phyloP scores from a whole-genome alignment of 2,797 vertebrate species.

The Danio choprae region DNA sequence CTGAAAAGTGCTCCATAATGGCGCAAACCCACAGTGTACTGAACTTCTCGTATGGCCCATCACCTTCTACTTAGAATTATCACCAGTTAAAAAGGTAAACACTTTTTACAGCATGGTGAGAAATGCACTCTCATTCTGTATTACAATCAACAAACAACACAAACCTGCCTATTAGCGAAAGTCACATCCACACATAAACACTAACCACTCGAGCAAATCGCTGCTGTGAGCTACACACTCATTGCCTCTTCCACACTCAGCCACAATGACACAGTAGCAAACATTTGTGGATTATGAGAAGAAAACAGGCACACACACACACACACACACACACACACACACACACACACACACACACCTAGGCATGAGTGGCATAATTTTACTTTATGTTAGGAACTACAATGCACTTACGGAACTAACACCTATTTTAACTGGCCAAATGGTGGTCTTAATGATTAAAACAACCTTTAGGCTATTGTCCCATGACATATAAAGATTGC shows the following conservation, averaged over 20 bases:
- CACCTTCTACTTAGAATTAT: constrained; percentile 7
- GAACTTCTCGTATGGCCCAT: not conserved
- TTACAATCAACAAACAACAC: constrained; percentile 23
- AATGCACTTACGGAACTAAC: not conserved
- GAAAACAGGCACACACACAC: constrained; percentile 10
- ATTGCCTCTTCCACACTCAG: constrained; percentile 40
- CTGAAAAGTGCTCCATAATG: constrained; percentile 20
- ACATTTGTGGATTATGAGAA: not conserved
- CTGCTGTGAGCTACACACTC: constrained; percentile 22
- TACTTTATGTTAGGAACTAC: constrained; percentile 6
- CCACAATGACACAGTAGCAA: not conserved
- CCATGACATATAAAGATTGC: constrained; percentile 13
- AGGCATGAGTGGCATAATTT: constrained; percentile 25
- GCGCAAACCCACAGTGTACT: not conserved
- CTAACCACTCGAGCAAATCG: constrained; percentile 35
- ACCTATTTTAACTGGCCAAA: constrained; percentile 14
- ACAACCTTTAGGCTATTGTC: not conserved
- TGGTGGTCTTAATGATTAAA: constrained; percentile 1
- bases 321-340: too few relatives aligned
- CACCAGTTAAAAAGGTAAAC: constrained; percentile 21
- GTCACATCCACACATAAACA: constrained; percentile 35
- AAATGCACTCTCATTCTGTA: constrained; percentile 8
- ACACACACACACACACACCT: too few relatives aligned
- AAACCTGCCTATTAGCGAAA: constrained; percentile 25
- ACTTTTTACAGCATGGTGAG: constrained; percentile 18